Percentiles rank a stretch among this genome's conserved stretches.
Evolutionary conservation across 2,888 invertebrate genomes (phyloP).

Genomic region (Steinernema scapterisci): DNA sequence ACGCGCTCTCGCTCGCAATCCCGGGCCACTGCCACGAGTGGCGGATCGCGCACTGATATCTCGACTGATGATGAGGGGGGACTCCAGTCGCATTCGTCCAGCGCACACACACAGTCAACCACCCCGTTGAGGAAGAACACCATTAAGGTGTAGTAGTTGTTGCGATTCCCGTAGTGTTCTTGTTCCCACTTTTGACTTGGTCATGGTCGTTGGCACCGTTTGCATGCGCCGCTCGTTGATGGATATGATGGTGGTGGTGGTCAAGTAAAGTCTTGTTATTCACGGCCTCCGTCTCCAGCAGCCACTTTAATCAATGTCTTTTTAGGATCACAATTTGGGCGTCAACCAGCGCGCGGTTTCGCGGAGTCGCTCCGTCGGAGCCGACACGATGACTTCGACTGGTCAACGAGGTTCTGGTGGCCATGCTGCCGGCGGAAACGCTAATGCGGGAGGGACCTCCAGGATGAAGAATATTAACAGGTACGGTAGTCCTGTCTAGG

Average conservation of each 20-base stretch:
- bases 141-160: slow-evolving; percentile 3
- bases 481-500: slow-evolving; percentile 27
- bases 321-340: slow-evolving; percentile 9
- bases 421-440: neutral
- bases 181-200: too few species aligned
- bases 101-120: neutral
- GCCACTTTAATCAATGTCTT: neutral
- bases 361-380: slow-evolving; percentile 51
- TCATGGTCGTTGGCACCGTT: neutral
- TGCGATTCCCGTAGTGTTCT: neutral
- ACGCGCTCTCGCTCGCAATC: slow-evolving; percentile 46
- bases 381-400: slow-evolving; percentile 40
- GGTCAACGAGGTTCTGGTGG: slow-evolving; percentile 41
- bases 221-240: neutral
- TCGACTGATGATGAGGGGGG: slow-evolving; percentile 55
- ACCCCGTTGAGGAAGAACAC: slow-evolving; percentile 2
- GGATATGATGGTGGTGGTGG: neutral
- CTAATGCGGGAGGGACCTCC: slow-evolving; percentile 33
- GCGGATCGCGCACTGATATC: slow-evolving; percentile 58
- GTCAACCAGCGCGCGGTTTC: slow-evolving; percentile 37
- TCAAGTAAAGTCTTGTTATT: neutral
- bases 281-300: neutral
- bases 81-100: slow-evolving; percentile 21
- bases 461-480: slow-evolving; percentile 52
- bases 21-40: slow-evolving; percentile 38